phyloP scores from a whole-genome alignment of 2,888 invertebrate genomes.

The Synergus umbraculus region DNA sequence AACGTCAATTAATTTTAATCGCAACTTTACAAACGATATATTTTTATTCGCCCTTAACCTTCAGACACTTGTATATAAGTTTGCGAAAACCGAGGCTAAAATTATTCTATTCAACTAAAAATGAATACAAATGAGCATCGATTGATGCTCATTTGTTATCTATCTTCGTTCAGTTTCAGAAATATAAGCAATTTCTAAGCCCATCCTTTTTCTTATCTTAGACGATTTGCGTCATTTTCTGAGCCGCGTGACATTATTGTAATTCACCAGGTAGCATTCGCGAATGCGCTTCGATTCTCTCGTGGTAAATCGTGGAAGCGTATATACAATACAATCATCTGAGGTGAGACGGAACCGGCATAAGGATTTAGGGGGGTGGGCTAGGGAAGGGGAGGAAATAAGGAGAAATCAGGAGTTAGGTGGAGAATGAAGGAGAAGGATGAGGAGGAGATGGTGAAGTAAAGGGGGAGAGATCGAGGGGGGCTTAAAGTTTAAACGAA shows the following conservation, averaged over 20 bases:
- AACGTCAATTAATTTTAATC: too few relatives aligned
- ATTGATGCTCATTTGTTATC: background rate
- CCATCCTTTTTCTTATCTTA: background rate
- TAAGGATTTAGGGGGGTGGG: background rate
- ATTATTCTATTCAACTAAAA: background rate
- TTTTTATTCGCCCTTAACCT: too few relatives aligned
- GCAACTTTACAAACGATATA: too few relatives aligned
- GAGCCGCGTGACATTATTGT: slow-evolving; percentile 8
- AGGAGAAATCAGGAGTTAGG: slow-evolving; percentile 13
- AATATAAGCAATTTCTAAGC: background rate
- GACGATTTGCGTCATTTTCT: background rate
- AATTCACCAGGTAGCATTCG: background rate
- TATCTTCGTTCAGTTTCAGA: background rate
- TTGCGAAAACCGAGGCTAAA: too few relatives aligned
- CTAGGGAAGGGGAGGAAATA: background rate
- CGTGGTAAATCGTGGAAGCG: background rate
- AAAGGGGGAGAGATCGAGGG: slow-evolving; percentile 38
- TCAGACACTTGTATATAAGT: too few relatives aligned
- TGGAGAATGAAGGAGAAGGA: slow-evolving; percentile 9
- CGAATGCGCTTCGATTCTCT: background rate
- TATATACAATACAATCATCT: background rate
- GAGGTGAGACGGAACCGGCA: slow-evolving; percentile 2
- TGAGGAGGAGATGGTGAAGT: background rate
- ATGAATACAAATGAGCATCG: background rate
- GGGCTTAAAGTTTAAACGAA: slow-evolving; percentile 64